Base-by-base conservation (phyloP, 2,797 vertebrate species). In the Myotis daubentonii region DNA sequence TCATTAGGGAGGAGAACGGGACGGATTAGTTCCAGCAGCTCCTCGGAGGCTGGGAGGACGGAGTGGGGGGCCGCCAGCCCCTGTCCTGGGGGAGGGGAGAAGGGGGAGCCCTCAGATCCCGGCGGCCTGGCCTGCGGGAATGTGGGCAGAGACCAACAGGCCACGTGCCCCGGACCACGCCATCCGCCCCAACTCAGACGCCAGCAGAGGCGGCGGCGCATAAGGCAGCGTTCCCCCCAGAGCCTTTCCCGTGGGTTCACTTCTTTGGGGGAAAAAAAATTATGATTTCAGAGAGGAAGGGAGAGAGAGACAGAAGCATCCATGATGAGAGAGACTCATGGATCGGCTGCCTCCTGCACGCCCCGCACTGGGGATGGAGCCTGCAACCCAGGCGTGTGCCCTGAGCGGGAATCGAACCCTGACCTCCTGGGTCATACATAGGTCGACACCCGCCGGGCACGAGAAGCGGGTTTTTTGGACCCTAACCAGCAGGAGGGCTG, bases 131-230 rank as follows among this genome's bases (percentile, higher is more conserved):
- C 13, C 47, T 10, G 81, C 55, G 38, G 8, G 76, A 49, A 33
- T 38, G 28, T 4, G 49, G 49, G 49, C 49, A 51, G 49, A 49
- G 47, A 51, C 49, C 44, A 74, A 65, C 41, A n/a, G 71, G 41
- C 68, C 3, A 1, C 1, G 0, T 8, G n/a, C n/a, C 2, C 68
- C 23, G 5, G 49, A 7, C 25, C 0, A 2, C 2, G 6, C 25
- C 51, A 38, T 41, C 33, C 8, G 49, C 65, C 65, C 71, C 0
- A 49, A 68, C 30, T 95, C 47, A 44, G 41, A 10, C 20, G 20
- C 41, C 71, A 49, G 13, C 41, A 38, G 1, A 0, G 4, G 68
- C 33, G 49, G 51, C 38, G 68, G 84, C 2, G 41, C 8, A 9
- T 41, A 9, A 28, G 65, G 44, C 75, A 15, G 38, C 71, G 13